These are phyloP conservation scores for Takifugu ocellatus DNA, from an alignment of 2,797 vertebrate genomes.

Conservation along the genomic window DNA sequence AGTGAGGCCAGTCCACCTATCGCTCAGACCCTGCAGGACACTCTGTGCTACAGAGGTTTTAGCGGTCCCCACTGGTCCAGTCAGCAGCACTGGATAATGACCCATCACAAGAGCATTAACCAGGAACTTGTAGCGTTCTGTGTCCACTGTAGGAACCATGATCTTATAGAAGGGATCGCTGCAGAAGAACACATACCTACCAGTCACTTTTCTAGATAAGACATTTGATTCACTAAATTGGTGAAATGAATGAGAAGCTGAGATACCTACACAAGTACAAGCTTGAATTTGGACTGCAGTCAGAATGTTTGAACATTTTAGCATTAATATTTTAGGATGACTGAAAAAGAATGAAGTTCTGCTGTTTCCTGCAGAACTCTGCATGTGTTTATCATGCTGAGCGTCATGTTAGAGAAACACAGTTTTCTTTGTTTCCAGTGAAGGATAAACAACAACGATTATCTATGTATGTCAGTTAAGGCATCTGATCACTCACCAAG, in stretches of 20 bases:
- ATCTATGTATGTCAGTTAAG: too few relatives aligned
- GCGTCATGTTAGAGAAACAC: too few relatives aligned
- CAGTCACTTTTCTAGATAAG: too few relatives aligned
- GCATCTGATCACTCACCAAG: slow-evolving; percentile 70
- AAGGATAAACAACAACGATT: too few relatives aligned
- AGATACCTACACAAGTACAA: background rate
- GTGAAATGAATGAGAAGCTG: background rate
- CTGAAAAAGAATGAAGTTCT: too few relatives aligned
- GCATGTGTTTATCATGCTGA: too few relatives aligned
- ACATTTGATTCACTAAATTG: background rate
- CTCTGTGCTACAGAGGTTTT: slow-evolving; percentile 87
- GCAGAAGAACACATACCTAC: slow-evolving; percentile 4
- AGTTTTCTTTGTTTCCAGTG: too few relatives aligned
- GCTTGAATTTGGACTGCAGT: too few relatives aligned
- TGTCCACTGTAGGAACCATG: slow-evolving; percentile 87
- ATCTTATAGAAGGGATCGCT: slow-evolving; percentile 82
- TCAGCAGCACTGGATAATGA: slow-evolving; percentile 81
- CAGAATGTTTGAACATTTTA: too few relatives aligned
- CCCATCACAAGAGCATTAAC: slow-evolving; percentile 74
- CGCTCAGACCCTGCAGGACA: slow-evolving; percentile 78
- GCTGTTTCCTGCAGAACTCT: too few relatives aligned
- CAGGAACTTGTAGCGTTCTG: slow-evolving; percentile 84
- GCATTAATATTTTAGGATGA: too few relatives aligned
- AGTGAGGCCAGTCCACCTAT: slow-evolving; percentile 78
- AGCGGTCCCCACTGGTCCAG: slow-evolving; percentile 85